A percentile compares a stretch with the other conserved stretches of the same genome.
phyloP scores from a whole-genome alignment of 2,113 vertebrate genomes.

The Muntiacus reevesi region DNA sequence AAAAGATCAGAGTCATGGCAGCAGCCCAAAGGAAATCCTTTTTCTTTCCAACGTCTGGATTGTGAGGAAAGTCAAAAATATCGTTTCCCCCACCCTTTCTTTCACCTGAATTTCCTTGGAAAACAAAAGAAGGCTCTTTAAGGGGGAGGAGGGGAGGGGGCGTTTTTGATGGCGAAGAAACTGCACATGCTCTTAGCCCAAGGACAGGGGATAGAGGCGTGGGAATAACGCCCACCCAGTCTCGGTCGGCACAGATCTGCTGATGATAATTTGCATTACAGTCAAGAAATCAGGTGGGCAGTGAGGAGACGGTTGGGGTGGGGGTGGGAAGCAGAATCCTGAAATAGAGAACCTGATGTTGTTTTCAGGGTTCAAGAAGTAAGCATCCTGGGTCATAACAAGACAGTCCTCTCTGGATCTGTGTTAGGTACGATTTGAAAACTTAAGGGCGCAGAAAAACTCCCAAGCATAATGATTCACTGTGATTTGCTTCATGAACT shows the following conservation, averaged over 20 bases:
- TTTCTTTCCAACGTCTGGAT: slow-evolving; percentile 51
- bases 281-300: neutral
- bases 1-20: slow-evolving; percentile 58
- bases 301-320: neutral
- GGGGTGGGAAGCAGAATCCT: neutral
- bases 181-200: neutral
- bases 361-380: neutral
- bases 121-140: slow-evolving; percentile 32
- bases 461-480: neutral
- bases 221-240: neutral
- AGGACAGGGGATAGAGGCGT: neutral
- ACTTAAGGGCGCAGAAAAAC: neutral
- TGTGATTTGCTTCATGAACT: neutral
- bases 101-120: slow-evolving; percentile 57
- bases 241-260: neutral
- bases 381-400: neutral
- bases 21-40: slow-evolving; percentile 61
- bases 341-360: neutral
- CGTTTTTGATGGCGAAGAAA: neutral
- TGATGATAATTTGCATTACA: neutral
- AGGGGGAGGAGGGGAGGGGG: neutral
- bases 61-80: slow-evolving; percentile 61
- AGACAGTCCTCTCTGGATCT: neutral
- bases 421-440: neutral
- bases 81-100: neutral